Evolutionary conservation across 2,888 invertebrate genomes (phyloP).

Genomic region (Cephus nigrinus): DNA sequence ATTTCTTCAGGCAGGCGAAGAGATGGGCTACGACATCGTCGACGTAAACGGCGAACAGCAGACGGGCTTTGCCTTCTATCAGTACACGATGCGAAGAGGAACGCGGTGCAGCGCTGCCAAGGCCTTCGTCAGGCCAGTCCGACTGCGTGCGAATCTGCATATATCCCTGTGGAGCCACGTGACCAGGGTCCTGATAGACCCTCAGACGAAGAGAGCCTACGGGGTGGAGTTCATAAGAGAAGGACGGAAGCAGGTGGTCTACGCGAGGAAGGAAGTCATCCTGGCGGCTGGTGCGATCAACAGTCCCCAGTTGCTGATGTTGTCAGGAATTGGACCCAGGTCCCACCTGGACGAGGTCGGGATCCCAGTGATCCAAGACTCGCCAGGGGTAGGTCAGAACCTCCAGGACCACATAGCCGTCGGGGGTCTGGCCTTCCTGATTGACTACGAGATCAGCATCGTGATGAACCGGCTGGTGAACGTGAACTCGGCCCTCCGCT

Average conservation of each 20-base stretch:
- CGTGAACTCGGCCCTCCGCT: constrained; percentile 83
- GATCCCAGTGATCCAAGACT: constrained; percentile 78
- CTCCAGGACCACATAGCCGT: constrained; percentile 91
- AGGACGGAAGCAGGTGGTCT: constrained; percentile 72
- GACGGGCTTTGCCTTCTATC: constrained; percentile 87
- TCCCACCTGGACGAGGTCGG: constrained; percentile 79
- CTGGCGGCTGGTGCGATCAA: constrained; percentile 90
- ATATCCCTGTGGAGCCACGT: constrained; percentile 83
- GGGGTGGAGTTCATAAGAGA: constrained; percentile 84
- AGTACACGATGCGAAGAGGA: constrained; percentile 89
- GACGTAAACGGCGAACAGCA: constrained; percentile 90
- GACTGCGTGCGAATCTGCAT: constrained; percentile 84
- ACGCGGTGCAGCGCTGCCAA: constrained; percentile 87
- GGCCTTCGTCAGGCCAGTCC: constrained; percentile 84
- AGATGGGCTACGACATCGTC: constrained; percentile 88
- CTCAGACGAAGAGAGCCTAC: constrained; percentile 77
- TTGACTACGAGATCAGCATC: constrained; percentile 84
- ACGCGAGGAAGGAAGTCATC: constrained; percentile 84
- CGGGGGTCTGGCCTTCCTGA: constrained; percentile 83
- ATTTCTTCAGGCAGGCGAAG: constrained; percentile 89
- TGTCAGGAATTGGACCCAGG: constrained; percentile 88
- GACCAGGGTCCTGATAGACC: constrained; percentile 81
- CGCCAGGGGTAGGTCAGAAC: constrained; percentile 87
- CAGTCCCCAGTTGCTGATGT: constrained; percentile 90
- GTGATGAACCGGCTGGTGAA: constrained; percentile 86